A percentile compares a stretch with the other conserved stretches of the same genome.
Evolutionary conservation across 1,140 invertebrate genomes (phyloP).

Genomic region (Drosophila virilis): DNA sequence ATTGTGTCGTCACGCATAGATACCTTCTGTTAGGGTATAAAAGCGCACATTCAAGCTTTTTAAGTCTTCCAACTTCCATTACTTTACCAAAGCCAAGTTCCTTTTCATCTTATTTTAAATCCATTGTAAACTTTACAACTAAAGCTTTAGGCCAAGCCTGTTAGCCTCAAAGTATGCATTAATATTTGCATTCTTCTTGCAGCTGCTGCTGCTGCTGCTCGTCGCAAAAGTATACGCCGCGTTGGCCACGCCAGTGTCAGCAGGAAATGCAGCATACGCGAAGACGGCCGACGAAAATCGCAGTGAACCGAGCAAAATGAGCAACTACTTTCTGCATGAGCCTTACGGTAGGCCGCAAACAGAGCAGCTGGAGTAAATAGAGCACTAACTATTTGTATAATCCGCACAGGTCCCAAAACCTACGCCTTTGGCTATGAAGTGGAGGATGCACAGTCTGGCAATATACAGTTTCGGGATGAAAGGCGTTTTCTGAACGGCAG

Average conservation of each 20-base stretch:
- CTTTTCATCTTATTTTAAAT: background rate
- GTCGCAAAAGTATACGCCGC: conserved; percentile 71
- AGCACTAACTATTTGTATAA: background rate
- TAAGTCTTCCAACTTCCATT: too few relatives aligned
- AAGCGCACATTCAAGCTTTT: too few relatives aligned
- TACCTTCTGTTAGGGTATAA: too few relatives aligned
- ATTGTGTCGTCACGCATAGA: too few relatives aligned
- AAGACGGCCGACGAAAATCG: conserved; percentile 33
- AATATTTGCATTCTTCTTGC: background rate
- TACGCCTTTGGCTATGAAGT: conserved; percentile 90
- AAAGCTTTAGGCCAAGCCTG: background rate
- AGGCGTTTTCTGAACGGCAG: conserved; percentile 88
- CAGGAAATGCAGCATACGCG: conserved; percentile 41
- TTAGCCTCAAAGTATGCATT: conserved; percentile 33
- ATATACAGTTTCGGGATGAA: conserved; percentile 88
- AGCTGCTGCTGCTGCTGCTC: conserved; percentile 42
- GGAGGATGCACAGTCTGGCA: conserved; percentile 86
- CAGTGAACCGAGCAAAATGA: conserved; percentile 39
- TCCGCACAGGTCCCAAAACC: conserved; percentile 85
- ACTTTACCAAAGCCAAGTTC: background rate
- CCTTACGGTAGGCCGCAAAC: conserved; percentile 69
- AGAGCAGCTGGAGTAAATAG: background rate
- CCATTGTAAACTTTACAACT: background rate
- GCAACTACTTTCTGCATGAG: conserved; percentile 71
- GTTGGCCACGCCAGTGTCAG: conserved; percentile 31